Percentiles rank a stretch among this genome's conserved stretches.
These are phyloP conservation scores for Suricata suricatta DNA, from an alignment of 2,113 vertebrate species.

Conservation along the genomic window DNA sequence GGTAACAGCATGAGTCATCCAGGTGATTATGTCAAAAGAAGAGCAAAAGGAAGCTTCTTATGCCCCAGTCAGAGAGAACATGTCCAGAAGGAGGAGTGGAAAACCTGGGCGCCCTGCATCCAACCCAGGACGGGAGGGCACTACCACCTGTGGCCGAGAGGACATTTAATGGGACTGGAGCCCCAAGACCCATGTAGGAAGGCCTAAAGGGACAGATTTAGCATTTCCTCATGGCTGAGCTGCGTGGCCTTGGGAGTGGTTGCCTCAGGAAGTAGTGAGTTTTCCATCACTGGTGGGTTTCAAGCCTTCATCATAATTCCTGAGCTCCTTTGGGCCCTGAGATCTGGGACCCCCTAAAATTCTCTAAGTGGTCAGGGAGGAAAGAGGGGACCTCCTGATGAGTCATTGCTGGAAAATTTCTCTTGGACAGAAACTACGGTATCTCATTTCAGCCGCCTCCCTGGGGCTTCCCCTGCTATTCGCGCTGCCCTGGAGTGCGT, in stretches of 20 bases:
- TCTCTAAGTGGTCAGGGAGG: background rate
- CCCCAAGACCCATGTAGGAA: accelerated
- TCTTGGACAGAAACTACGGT: background rate
- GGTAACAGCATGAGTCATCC: background rate
- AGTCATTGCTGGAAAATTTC: slow-evolving; percentile 32
- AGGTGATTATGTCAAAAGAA: background rate
- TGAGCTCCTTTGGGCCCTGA: background rate
- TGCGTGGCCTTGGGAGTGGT: background rate
- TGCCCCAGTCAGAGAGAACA: background rate
- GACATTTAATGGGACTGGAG: background rate
- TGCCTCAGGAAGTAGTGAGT: background rate
- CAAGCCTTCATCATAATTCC: background rate
- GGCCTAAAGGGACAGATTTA: background rate
- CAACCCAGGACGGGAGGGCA: background rate
- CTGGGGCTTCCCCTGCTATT: background rate
- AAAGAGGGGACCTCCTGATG: background rate
- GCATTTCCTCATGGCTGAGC: background rate
- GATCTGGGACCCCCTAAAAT: background rate
- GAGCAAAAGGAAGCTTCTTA: background rate
- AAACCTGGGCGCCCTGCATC: too few relatives aligned
- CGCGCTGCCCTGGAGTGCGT: background rate
- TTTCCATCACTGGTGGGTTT: background rate
- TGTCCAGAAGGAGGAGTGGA: background rate
- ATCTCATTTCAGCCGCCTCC: background rate
- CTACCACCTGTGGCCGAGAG: background rate